Base-by-base conservation (phyloP, 2,888 invertebrate genomes). In the Buathra laborator region DNA sequence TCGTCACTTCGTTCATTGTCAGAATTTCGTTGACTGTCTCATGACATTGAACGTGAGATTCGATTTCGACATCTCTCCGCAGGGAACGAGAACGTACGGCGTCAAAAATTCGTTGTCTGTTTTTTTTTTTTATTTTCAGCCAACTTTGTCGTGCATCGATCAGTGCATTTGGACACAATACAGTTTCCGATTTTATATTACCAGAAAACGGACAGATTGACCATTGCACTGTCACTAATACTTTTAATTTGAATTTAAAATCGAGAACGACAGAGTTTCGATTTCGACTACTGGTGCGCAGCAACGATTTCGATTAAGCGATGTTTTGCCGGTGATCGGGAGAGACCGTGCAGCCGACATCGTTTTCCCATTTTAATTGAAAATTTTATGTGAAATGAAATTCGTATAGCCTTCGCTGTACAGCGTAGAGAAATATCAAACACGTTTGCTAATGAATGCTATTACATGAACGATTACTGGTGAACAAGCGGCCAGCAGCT, bases 381-480 rank as follows among this genome's bases (percentile, higher is more conserved):
- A 46, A 46, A 75, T 66, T 80, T 81, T 77, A 77, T 62, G 37
- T 12, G 12, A 46, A 14, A 29, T 7, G 16, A 43, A 79, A 75
- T 75, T 71, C 6, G 37, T 24, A 48, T 37, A 64, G 37, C 62
- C 51, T 51, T 32, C 48, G 37, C 19, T 51, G 14, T 51, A n/a
- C 14, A 3, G 51, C 68, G 32, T 16, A 10, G 16, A 59, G 7
- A 66, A 37, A 81, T 46, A 59, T 62, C 68, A 0, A 64, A 66
- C 68, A 70, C 67, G 70, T 78, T 81, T 74, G 14, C 72, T 74
- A 74, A 81, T 78, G 68, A 74, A 84, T 74, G 72, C 37, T 67
- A 64, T 81, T 64, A 72, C 48, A 66, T 68, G 44, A 14, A 51
- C 32, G 62, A 74, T 78, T 46, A 71, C 46, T 10, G 12, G 19